A percentile compares a stretch with the other conserved stretches of the same genome.
Evolutionary conservation across 1,140 invertebrate species (phyloP).

Genomic region (Halesus radiatus): DNA sequence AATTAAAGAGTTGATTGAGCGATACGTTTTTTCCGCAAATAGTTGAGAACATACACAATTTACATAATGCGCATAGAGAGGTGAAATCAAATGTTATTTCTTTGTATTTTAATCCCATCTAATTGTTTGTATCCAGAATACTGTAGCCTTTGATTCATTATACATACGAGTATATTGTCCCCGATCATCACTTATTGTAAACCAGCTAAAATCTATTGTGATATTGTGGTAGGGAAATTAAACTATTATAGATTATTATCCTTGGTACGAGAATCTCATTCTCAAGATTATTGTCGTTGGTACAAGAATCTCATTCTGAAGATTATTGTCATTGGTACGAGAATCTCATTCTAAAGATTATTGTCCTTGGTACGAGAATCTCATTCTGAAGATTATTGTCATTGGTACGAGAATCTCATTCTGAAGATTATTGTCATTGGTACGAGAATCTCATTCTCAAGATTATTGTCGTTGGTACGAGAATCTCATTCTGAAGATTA

Average conservation of each 20-base stretch:
- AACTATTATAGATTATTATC: too few relatives aligned
- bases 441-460: too few relatives aligned
- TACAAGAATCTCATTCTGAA: background rate
- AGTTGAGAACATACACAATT: conserved; percentile 13
- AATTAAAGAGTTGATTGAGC: background rate
- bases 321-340: background rate
- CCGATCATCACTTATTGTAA: too few relatives aligned
- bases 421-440: too few relatives aligned
- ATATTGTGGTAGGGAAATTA: too few relatives aligned
- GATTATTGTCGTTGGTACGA: too few relatives aligned
- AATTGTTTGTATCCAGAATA: background rate
- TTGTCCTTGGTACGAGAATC: too few relatives aligned
- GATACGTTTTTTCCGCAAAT: background rate
- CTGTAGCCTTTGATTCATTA: background rate
- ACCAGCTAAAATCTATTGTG: too few relatives aligned
- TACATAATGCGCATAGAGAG: background rate
- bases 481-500: too few relatives aligned
- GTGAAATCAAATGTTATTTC: background rate
- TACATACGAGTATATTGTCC: background rate
- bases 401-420: too few relatives aligned
- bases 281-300: background rate
- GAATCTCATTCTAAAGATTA: background rate
- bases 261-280: background rate
- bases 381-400: too few relatives aligned
- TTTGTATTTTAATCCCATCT: background rate